phyloP scores from a whole-genome alignment of 2,113 vertebrate species.

The Ictalurus punctatus region DNA sequence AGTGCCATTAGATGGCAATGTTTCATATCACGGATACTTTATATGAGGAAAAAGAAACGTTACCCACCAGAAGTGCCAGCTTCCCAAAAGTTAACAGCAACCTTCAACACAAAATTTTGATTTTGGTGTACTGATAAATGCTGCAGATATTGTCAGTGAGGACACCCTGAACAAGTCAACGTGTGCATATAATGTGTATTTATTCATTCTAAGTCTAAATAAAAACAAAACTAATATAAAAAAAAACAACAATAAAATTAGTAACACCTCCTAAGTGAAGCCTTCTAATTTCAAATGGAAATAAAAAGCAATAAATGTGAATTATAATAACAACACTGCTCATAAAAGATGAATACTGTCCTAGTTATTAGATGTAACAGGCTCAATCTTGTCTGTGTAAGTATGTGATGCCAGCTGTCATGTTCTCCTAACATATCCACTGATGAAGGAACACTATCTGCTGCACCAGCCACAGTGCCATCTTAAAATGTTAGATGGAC shows the following conservation, averaged over 20 bases:
- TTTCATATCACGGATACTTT: neutral
- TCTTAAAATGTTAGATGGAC: constrained; percentile 2
- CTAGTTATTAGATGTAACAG: constrained; percentile 3
- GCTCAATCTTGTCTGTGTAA: constrained; percentile 9
- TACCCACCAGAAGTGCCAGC: neutral
- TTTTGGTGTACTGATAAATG: neutral
- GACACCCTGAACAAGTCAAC: neutral
- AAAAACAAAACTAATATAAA: neutral
- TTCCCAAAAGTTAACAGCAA: neutral
- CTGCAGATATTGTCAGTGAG: neutral
- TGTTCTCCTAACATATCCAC: neutral
- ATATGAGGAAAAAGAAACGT: neutral
- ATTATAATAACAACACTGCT: neutral
- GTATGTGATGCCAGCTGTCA: neutral
- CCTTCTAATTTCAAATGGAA: neutral
- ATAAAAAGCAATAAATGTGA: neutral
- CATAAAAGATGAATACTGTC: neutral
- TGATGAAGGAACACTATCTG: constrained; percentile 4
- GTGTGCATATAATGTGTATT: neutral
- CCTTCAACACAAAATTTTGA: neutral
- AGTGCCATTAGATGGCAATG: neutral
- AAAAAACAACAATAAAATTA: neutral
- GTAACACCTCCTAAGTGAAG: neutral
- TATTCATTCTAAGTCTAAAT: neutral
- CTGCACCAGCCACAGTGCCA: neutral